Percentiles rank a stretch among this genome's conserved stretches.
Evolutionary conservation across 2,113 vertebrate genomes (phyloP).

Genomic region (Tonatia bakeri): DNA sequence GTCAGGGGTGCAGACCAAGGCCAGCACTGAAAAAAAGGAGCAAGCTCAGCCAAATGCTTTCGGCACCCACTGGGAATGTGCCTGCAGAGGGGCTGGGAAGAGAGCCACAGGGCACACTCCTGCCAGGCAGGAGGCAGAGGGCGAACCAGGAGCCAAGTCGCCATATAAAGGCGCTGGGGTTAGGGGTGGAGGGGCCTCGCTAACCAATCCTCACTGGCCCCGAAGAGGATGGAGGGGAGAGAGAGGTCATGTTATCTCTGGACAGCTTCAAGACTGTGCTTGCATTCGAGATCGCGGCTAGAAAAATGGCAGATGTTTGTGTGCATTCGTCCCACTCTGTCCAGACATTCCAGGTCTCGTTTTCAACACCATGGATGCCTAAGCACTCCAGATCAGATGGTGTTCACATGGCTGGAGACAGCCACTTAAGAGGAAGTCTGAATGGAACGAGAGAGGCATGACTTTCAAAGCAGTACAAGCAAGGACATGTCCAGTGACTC

Average conservation of each 20-base stretch:
- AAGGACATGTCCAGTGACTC: not conserved
- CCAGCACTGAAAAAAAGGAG: constrained; percentile 34
- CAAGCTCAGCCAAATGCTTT: not conserved
- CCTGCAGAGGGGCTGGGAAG: constrained; percentile 47
- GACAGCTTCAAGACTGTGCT: not conserved
- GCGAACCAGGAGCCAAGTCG: not conserved
- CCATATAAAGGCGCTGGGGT: not conserved
- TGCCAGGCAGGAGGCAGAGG: constrained; percentile 40
- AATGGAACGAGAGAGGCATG: not conserved
- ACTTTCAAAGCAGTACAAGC: not conserved
- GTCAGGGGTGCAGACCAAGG: constrained; percentile 40
- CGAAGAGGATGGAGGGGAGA: not conserved
- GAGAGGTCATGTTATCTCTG: not conserved
- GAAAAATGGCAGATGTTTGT: not conserved
- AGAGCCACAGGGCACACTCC: constrained; percentile 10
- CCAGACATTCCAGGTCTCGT: not conserved
- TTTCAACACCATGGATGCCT: not conserved
- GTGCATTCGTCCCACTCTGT: not conserved
- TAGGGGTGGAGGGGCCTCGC: constrained; percentile 1
- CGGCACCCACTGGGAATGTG: constrained; percentile 50
- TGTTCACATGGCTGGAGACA: not conserved
- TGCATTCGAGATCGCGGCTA: not conserved
- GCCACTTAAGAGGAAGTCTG: not conserved
- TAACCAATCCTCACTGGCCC: not conserved
- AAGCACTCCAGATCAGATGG: not conserved